A percentile compares a stretch with the other conserved stretches of the same genome.
Conservation (phyloP, 35 echinoderm and acorn worm genomes). For the Apostichopus parvimensis region DNA sequence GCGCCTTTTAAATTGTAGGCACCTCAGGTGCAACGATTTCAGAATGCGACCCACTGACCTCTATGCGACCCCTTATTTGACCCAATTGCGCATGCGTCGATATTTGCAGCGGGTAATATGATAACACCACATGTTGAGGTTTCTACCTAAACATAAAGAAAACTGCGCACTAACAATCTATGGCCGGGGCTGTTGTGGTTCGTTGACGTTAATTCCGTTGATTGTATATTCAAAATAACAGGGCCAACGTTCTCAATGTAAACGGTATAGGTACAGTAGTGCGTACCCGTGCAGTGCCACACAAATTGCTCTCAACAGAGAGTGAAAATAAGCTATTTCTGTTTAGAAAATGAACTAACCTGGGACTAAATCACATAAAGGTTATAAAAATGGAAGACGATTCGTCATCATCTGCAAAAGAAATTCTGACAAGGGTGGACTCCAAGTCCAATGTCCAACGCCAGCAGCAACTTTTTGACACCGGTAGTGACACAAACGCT, state of each 20-base stretch:
- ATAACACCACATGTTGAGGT: neutral
- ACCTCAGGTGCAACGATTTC: neutral
- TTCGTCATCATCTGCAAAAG: neutral
- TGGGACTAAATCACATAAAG: no score
- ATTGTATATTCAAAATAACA: no score
- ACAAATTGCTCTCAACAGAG: no score
- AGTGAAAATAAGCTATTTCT: no score
- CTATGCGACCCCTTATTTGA: no score
- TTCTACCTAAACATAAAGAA: neutral
- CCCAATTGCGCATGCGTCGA: neutral
- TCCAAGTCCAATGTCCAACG: neutral
- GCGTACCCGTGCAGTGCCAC: no score
- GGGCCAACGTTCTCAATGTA: no score
- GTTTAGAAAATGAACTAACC: no score
- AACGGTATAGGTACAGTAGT: no score
- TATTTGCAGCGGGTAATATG: neutral
- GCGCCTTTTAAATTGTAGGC: no score
- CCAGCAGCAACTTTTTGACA: neutral
- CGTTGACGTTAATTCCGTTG: no score
- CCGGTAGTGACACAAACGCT: neutral
- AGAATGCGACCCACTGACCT: neutral
- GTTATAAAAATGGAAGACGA: neutral
- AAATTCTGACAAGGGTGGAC: neutral
- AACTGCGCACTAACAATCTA: neutral
- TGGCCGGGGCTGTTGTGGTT: no score